Evolutionary conservation across 2,888 invertebrate genomes (phyloP).

Genomic region (Hyppa rectilinea): DNA sequence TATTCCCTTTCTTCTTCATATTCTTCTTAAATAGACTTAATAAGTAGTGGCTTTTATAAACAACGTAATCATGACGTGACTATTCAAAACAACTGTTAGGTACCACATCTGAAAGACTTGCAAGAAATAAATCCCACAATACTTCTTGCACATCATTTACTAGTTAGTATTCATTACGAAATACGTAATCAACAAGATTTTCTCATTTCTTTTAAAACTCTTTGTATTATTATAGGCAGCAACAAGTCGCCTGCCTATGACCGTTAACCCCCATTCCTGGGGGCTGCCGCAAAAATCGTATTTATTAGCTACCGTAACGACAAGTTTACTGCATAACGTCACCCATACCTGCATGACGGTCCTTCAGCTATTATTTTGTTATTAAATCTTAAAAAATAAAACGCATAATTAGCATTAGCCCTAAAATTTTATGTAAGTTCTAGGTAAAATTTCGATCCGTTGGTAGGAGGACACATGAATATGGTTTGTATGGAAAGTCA

Average conservation of each 20-base stretch:
- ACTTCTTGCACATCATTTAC: too few relatives aligned
- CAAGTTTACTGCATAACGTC: slow-evolving; percentile 27
- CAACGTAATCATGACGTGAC: background rate
- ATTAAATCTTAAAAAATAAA: too few relatives aligned
- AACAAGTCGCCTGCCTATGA: slow-evolving; percentile 29
- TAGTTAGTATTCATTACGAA: too few relatives aligned
- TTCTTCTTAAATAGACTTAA: too few relatives aligned
- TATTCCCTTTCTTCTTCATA: too few relatives aligned
- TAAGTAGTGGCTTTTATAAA: background rate
- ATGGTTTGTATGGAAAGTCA: background rate
- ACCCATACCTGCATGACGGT: slow-evolving; percentile 13
- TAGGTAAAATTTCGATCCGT: too few relatives aligned
- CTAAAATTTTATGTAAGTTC: too few relatives aligned
- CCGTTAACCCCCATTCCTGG: slow-evolving; percentile 16
- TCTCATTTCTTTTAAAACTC: background rate
- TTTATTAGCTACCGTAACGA: slow-evolving; percentile 22
- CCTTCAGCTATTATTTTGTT: slow-evolving; percentile 8
- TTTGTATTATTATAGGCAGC: slow-evolving; percentile 19
- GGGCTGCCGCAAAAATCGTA: slow-evolving; percentile 8
- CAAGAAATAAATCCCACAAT: too few relatives aligned
- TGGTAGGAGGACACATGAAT: too few relatives aligned
- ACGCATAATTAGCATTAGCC: too few relatives aligned
- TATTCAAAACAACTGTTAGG: background rate
- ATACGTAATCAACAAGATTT: slow-evolving; percentile 13
- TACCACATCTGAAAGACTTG: background rate